Percentiles rank a stretch among this genome's conserved stretches.
phyloP scores from a whole-genome alignment of 2,113 vertebrate species.

The Nesoenas mayeri region DNA sequence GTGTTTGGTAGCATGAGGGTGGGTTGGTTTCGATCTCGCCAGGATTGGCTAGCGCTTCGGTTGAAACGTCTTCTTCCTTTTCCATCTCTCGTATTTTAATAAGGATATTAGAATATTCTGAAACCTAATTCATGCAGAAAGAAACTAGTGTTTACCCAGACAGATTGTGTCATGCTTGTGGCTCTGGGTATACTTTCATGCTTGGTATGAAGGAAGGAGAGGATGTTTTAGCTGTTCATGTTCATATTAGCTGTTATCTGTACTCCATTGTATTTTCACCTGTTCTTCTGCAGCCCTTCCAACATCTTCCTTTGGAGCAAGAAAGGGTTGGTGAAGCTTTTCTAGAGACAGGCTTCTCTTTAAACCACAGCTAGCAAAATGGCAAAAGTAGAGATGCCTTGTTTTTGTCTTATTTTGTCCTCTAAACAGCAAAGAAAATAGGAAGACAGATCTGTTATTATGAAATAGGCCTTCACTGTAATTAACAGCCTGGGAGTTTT shows the following conservation, averaged over 20 bases:
- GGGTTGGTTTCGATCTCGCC: neutral
- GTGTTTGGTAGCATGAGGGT: neutral
- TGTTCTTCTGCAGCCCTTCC: neutral
- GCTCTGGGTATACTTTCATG: neutral
- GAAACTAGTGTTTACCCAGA: neutral
- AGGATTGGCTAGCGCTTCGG: neutral
- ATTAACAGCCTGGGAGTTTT: slow-evolving; percentile 25
- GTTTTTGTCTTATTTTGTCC: neutral
- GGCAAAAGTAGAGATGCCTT: neutral
- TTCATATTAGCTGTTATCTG: neutral
- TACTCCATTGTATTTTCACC: neutral
- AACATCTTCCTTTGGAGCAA: neutral
- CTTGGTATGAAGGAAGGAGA: neutral
- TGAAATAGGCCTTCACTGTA: neutral
- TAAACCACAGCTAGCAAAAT: neutral
- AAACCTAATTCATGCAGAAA: neutral
- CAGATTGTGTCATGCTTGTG: neutral
- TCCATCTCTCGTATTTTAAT: neutral
- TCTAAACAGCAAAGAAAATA: neutral
- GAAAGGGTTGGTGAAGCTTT: neutral
- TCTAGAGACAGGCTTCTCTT: neutral
- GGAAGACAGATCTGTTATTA: neutral
- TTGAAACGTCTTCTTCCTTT: neutral
- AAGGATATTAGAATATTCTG: neutral
- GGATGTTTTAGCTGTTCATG: neutral